Evolutionary conservation across 2,113 vertebrate genomes (phyloP), one percentile per base, ranked within the genome.

Genomic region (Neogobius melanostomus): DNA sequence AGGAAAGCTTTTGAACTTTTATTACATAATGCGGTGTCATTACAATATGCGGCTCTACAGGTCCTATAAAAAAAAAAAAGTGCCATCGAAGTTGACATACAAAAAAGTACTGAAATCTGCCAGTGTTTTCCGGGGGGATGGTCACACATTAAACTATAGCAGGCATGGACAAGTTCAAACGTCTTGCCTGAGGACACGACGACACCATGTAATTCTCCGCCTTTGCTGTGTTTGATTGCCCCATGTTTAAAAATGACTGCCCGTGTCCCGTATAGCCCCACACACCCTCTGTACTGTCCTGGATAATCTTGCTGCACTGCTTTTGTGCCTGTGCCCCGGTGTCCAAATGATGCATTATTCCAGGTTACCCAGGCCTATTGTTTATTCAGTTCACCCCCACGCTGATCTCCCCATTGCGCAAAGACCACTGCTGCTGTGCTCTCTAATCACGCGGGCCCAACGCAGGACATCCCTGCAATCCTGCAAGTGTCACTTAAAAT

Each of bases 281-380:
- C 21, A 49, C 9, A 6, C 7, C 42, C 50, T 9, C 54, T 65
- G 67, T 53, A 72, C 88, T 88, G 82, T 87, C 74, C 77, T 64
- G 69, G 64, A 75, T 86, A 82, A 79, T 88, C 77, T 73, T 69
- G 66, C 76, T 68, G 72, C 65, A 75, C 78, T 80, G 71, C 68
- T 82, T 70, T 21, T 66, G 71, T 5, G 53, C 69, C 84, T 82
- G 83, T 81, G 75, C 75, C 72, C 75, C 80, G 15, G 53, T 87
- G 77, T 85, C 73, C 69, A 81, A 80, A 87, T 85, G 57, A 88
- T 86, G 83, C 77, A 82, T 89, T 87, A 82, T 87, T 84, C 83
- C 82, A 82, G 82, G 87, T 88, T 86, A 81, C 69, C 68, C 83
- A 67, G 50, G 60, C 52, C 72, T 43, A 76, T 80, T 88, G 76